Base-by-base conservation (phyloP, 2,113 vertebrate species). In the Orthonyx spaldingii region DNA sequence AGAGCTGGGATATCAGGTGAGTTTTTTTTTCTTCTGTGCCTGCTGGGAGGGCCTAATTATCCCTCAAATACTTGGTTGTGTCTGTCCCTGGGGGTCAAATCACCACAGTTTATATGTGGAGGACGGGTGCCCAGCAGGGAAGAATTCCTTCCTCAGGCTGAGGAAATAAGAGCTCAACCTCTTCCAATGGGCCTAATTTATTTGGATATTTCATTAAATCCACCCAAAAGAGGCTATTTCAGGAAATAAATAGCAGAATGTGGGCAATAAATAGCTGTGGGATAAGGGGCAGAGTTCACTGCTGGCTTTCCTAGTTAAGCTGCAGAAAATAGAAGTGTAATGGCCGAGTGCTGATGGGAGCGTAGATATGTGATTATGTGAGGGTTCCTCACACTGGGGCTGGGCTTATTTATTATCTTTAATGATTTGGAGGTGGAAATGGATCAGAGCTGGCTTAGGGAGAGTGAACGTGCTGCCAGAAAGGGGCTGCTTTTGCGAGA, bases 201-300 rank as follows among this genome's bases (percentile, higher is more conserved):
- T 65, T 50, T 87, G 78, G 61, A 10, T 83, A 47, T 94, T 94
- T 90, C 92, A 77, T 93, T 96, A 83, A 39, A 68, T 87, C 59
- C 50, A 55, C 52, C 76, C 79, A 6, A 46, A 89, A 93, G 68
- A 59, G 63, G 15, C 46, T 80, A 59, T 87, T 87, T 91, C 74
- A 32, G 82, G 91, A 57, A 83, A 72, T 85, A 93, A 95, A 88
- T 66, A 94, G 72, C 71, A 80, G 72, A 84, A 56, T 18, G 79
- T 59, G 66, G 79, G 85, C 83, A 94, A 70, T 84, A 85, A 94
- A 82, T 83, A 94, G 75, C 89, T 56, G 65, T 44, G 84, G 77
- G 89, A 69, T 56, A 85, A 85, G 78, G 89, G 93, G 94, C 75
- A 95, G 90, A 85, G 78, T 88, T 85, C 2, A 11, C 46, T n/a